A percentile compares a stretch with the other conserved stretches of the same genome.
Conservation (phyloP, 2,113 vertebrate species). For the Holacanthus passer region DNA sequence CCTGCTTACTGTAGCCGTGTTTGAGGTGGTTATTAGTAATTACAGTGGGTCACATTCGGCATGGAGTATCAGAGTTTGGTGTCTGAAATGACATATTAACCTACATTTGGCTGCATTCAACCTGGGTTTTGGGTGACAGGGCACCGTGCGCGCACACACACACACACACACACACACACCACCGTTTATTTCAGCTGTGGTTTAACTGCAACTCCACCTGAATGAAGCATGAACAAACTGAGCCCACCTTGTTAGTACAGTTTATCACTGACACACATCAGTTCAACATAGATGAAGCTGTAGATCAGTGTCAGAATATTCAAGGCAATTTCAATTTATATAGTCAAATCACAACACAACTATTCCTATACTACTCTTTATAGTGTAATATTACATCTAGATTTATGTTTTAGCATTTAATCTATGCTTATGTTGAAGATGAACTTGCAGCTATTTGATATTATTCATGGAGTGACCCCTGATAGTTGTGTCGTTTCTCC, state of each 20-base stretch:
- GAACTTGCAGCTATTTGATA: not conserved
- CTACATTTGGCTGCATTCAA: constrained; percentile 1
- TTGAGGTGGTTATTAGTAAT: not conserved
- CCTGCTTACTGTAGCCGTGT: constrained; percentile 6
- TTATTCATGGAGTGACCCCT: not conserved
- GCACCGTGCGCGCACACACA: too few species aligned
- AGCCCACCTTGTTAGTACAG: too few species aligned
- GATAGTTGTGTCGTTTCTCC: too few species aligned
- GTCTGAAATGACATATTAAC: constrained; percentile 7
- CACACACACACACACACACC: too few species aligned
- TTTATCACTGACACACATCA: too few species aligned
- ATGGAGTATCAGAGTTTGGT: not conserved
- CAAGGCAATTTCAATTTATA: too few species aligned
- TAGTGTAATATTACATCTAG: too few species aligned
- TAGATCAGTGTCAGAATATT: not conserved
- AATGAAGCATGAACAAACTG: not conserved
- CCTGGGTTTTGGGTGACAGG: constrained; percentile 8
- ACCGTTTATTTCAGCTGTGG: not conserved
- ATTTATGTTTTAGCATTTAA: not conserved
- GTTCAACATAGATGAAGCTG: not conserved
- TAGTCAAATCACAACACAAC: too few species aligned
- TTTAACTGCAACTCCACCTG: rapidly evolving
- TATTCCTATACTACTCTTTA: too few species aligned
- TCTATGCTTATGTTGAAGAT: not conserved
- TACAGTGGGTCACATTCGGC: too few species aligned